Conservation (phyloP, 2,797 vertebrate genomes). For the Sebastes melanostomus region DNA sequence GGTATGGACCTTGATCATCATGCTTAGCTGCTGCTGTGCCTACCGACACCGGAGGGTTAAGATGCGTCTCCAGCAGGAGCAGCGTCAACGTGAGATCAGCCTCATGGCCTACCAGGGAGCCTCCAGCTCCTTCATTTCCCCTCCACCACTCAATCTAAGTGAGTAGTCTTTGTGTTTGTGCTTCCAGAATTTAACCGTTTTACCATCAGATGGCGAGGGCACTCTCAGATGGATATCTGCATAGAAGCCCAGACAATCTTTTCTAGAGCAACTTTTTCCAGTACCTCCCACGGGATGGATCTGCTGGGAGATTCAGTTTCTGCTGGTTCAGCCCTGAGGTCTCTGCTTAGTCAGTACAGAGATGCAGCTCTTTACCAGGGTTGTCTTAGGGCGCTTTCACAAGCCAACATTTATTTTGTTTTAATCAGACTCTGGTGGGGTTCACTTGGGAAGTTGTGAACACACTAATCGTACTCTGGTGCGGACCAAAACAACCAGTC, state of each 20-base stretch:
- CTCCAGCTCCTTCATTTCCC: constrained; percentile 82
- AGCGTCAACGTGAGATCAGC: constrained; percentile 87
- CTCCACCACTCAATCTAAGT: constrained; percentile 83
- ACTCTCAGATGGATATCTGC: neutral
- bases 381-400: neutral
- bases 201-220: neutral
- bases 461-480: no score
- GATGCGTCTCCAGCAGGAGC: constrained; percentile 88
- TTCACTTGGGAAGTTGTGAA: no score
- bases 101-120: constrained; percentile 89
- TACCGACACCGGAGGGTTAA: constrained; percentile 88
- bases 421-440: no score
- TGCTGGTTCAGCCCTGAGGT: neutral
- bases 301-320: neutral
- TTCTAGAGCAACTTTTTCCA: neutral
- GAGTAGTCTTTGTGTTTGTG: constrained; percentile 58
- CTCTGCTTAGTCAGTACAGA: neutral
- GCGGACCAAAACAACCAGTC: no score
- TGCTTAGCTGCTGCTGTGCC: constrained; percentile 89
- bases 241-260: neutral
- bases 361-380: neutral
- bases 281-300: neutral
- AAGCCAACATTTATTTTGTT: no score
- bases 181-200: neutral
- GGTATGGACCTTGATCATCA: constrained; percentile 89